Conservation (phyloP, 2,888 invertebrate genomes). For the Oscheius sp. region DNA sequence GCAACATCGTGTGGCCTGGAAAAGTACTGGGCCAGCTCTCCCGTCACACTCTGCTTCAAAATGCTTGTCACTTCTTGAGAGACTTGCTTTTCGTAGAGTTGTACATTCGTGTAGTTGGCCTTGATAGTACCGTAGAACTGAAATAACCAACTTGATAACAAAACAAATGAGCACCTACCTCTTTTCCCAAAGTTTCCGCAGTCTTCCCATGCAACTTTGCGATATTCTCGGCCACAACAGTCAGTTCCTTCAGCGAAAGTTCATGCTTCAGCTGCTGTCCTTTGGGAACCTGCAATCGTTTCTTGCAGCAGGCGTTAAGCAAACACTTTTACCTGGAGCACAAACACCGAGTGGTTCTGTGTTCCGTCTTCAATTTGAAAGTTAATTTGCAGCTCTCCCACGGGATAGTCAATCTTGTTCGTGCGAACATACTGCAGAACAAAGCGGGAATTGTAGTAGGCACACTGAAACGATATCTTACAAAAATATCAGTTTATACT, state of each 20-base stretch:
- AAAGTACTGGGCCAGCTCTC: slow-evolving; percentile 15
- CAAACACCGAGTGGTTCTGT: slow-evolving; percentile 43
- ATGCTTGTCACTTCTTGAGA: slow-evolving; percentile 35
- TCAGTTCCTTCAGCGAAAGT: slow-evolving; percentile 40
- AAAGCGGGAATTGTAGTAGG: slow-evolving; percentile 55
- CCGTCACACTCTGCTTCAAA: slow-evolving; percentile 5
- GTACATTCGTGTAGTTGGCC: slow-evolving; percentile 45
- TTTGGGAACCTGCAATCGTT: slow-evolving; percentile 6
- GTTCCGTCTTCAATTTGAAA: slow-evolving; percentile 40
- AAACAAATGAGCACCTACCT: not conserved
- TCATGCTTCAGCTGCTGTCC: not conserved
- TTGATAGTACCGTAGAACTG: slow-evolving; percentile 39
- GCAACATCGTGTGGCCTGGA: slow-evolving; percentile 28
- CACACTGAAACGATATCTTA: slow-evolving; percentile 38
- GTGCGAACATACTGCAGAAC: slow-evolving; percentile 46
- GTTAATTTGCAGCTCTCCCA: slow-evolving; percentile 27
- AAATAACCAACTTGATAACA: not conserved
- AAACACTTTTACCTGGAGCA: slow-evolving; percentile 11
- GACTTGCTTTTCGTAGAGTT: slow-evolving; percentile 31
- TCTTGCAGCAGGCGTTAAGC: not conserved
- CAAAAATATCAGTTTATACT: slow-evolving; percentile 1
- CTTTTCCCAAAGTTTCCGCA: not conserved
- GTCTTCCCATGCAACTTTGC: slow-evolving; percentile 50
- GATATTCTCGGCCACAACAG: slow-evolving; percentile 43
- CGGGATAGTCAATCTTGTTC: slow-evolving; percentile 42